Evolutionary conservation across 2,888 invertebrate genomes (phyloP).

Genomic region (Tachystola acroxantha): DNA sequence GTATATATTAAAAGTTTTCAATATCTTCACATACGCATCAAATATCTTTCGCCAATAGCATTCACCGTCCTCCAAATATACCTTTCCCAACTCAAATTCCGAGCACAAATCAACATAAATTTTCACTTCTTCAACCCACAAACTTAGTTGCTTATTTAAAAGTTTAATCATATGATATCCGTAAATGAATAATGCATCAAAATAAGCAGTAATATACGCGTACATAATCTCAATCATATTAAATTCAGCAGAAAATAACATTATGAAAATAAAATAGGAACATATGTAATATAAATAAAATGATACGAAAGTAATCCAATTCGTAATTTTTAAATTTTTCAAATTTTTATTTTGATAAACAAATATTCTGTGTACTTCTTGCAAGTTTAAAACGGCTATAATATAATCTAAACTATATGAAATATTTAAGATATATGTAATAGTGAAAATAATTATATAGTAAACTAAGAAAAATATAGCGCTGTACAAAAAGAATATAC

Average conservation of each 20-base stretch:
- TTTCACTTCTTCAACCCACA: background rate
- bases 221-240: too few species aligned
- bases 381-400: background rate
- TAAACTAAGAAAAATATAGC: too few species aligned
- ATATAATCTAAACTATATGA: background rate
- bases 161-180: background rate
- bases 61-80: background rate
- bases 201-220: background rate
- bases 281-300: background rate
- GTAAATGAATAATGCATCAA: background rate
- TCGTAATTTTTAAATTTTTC: background rate
- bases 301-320: background rate
- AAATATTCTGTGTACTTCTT: background rate
- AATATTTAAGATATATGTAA: background rate
- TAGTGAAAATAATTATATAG: background rate
- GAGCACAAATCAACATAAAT: background rate
- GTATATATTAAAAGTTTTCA: conserved; percentile 1
- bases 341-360: background rate
- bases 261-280: too few species aligned
- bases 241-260: too few species aligned
- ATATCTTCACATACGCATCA: background rate
- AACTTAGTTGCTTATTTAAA: background rate
- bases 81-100: background rate
- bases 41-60: background rate
- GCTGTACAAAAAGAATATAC: too few species aligned